A percentile compares a stretch with the other conserved stretches of the same genome.
Conservation (phyloP, 1,140 invertebrate species). For the Drosophila rufa region DNA sequence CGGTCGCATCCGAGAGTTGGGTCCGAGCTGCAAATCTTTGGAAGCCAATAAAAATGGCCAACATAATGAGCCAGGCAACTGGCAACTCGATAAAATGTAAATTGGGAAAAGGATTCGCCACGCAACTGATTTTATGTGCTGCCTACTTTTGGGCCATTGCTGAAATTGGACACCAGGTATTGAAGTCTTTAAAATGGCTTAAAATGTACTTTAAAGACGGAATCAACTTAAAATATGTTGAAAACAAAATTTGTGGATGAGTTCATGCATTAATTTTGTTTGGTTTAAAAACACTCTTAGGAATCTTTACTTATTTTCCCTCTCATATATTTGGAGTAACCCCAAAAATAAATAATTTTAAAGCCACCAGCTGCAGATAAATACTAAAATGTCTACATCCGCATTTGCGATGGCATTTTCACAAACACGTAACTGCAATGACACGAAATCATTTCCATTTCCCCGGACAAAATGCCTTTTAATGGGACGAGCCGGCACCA, state of each 20-base stretch:
- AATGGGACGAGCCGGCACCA: slow-evolving; percentile 32
- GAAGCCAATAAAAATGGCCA: slow-evolving; percentile 75
- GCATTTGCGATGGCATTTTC: slow-evolving; percentile 29
- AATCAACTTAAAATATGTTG: background rate
- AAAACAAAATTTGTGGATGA: no score
- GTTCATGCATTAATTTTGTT: background rate
- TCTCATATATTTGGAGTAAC: background rate
- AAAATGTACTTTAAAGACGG: background rate
- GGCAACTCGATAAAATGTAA: slow-evolving; percentile 68
- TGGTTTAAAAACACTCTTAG: background rate
- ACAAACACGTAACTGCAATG: slow-evolving; percentile 75
- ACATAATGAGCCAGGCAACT: slow-evolving; percentile 64
- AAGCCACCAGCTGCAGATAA: slow-evolving; percentile 1
- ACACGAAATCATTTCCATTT: slow-evolving; percentile 73
- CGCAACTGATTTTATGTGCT: slow-evolving; percentile 37
- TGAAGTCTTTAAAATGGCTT: background rate
- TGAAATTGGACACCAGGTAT: background rate
- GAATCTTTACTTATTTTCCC: background rate
- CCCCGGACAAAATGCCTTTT: slow-evolving; percentile 55
- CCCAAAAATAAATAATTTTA: background rate
- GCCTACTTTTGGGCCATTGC: background rate
- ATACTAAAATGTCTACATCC: slow-evolving; percentile 4
- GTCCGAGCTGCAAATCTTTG: slow-evolving; percentile 68
- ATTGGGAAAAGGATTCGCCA: slow-evolving; percentile 49
- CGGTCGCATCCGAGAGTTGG: slow-evolving; percentile 25